Conservation (phyloP, 2,888 invertebrate genomes). For the Thymelicus lineola region DNA sequence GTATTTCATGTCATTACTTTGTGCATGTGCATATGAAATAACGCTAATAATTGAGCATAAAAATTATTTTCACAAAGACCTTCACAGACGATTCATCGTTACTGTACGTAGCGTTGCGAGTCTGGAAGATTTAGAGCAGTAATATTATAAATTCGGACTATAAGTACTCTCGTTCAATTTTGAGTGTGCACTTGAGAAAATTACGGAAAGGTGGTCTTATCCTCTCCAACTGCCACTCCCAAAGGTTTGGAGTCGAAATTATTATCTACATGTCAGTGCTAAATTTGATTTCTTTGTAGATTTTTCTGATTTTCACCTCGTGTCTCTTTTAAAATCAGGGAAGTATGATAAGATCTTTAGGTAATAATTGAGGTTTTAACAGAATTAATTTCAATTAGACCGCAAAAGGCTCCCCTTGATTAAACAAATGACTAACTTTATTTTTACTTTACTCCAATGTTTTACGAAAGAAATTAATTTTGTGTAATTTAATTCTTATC, state of each 20-base stretch:
- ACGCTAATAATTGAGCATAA: slow-evolving; percentile 4
- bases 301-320: slow-evolving; percentile 1
- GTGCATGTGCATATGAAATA: neutral
- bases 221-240: slow-evolving; percentile 73
- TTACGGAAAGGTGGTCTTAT: slow-evolving; percentile 77
- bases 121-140: slow-evolving; percentile 71
- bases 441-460: slow-evolving; percentile 76
- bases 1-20: neutral
- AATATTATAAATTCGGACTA: slow-evolving; percentile 82
- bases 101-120: slow-evolving; percentile 59
- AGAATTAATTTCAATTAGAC: slow-evolving; percentile 53
- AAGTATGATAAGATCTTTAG: neutral
- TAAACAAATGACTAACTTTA: slow-evolving; percentile 76
- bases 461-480: slow-evolving; percentile 79
- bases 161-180: slow-evolving; percentile 77
- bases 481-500: slow-evolving; percentile 81
- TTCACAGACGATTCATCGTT: slow-evolving; percentile 58
- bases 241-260: slow-evolving; percentile 71
- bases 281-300: slow-evolving; percentile 25
- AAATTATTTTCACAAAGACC: slow-evolving; percentile 38
- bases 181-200: slow-evolving; percentile 78
- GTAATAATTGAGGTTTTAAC: slow-evolving; percentile 45
- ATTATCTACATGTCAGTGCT: slow-evolving; percentile 66
- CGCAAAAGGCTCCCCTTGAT: slow-evolving; percentile 61
- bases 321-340: neutral